phyloP scores from a whole-genome alignment of 2,888 invertebrate species.

The Leptinotarsa haldemani region DNA sequence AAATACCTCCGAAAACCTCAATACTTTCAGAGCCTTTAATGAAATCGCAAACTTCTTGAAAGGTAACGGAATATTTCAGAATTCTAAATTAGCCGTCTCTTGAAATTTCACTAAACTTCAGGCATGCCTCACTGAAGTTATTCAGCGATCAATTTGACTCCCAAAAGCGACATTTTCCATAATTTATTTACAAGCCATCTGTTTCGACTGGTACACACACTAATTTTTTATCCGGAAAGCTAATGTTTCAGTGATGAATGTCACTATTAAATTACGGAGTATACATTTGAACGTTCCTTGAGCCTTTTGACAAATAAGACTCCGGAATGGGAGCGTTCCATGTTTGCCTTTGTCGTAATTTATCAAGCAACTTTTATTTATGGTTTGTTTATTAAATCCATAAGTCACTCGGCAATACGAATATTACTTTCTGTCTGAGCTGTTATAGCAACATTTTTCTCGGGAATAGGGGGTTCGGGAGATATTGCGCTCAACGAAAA shows the following conservation, averaged over 20 bases:
- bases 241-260: conserved; percentile 48
- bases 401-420: conserved; percentile 52
- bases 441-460: conserved; percentile 34
- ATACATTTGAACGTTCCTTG: conserved; percentile 29
- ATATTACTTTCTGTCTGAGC: conserved; percentile 49
- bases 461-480: neutral
- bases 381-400: conserved; percentile 57
- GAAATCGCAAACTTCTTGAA: conserved; percentile 9
- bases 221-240: conserved; percentile 44
- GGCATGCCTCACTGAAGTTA: conserved; percentile 1
- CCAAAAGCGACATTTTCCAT: conserved; percentile 8
- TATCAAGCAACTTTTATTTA: conserved; percentile 55
- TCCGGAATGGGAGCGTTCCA: conserved; percentile 49
- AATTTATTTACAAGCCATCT: conserved; percentile 30
- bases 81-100: conserved; percentile 16
- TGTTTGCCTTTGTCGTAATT: conserved; percentile 51
- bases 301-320: conserved; percentile 53
- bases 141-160: conserved; percentile 12
- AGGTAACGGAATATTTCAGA: conserved; percentile 14
- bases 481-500: conserved; percentile 5
- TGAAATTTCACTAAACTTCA: conserved; percentile 16
- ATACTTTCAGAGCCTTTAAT: conserved; percentile 1
- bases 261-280: conserved; percentile 45
- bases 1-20: neutral
- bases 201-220: conserved; percentile 41